These are phyloP conservation scores for Portevinia maculata DNA, from an alignment of 2,888 invertebrate species.

Conservation along the genomic window DNA sequence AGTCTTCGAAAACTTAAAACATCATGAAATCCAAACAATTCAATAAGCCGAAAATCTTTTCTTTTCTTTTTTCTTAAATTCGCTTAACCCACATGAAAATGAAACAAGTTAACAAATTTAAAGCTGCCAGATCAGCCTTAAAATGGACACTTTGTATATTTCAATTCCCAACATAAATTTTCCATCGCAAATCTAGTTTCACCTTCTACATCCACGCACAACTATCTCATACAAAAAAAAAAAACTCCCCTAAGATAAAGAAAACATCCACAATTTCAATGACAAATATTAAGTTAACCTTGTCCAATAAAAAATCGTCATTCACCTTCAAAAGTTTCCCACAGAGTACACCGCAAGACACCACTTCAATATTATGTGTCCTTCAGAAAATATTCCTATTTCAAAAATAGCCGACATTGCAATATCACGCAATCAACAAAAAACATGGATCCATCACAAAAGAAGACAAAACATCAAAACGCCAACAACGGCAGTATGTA, in stretches of 20 bases:
- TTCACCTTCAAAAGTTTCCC: conserved; percentile 14
- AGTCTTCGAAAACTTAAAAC: no score
- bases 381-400: conserved; percentile 9
- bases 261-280: neutral
- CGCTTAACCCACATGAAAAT: no score
- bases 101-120: no score
- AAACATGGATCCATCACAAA: conserved; percentile 16
- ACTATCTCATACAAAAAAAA: neutral
- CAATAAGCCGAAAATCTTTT: no score
- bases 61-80: no score
- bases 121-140: no score
- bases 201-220: neutral
- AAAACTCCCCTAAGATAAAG: neutral
- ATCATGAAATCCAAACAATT: no score
- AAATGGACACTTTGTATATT: no score
- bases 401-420: conserved; percentile 10
- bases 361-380: conserved; percentile 5
- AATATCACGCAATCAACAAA: conserved; percentile 19
- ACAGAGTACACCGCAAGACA: conserved; percentile 15
- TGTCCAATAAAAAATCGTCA: conserved; percentile 34
- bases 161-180: neutral
- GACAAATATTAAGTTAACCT: conserved; percentile 16
- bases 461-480: conserved; percentile 9
- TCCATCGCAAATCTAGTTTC: neutral
- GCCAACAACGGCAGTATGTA: neutral